Evolutionary conservation across 2,113 vertebrate genomes (phyloP), one percentile per base, ranked within the genome.

Genomic region (Callipepla squamata): DNA sequence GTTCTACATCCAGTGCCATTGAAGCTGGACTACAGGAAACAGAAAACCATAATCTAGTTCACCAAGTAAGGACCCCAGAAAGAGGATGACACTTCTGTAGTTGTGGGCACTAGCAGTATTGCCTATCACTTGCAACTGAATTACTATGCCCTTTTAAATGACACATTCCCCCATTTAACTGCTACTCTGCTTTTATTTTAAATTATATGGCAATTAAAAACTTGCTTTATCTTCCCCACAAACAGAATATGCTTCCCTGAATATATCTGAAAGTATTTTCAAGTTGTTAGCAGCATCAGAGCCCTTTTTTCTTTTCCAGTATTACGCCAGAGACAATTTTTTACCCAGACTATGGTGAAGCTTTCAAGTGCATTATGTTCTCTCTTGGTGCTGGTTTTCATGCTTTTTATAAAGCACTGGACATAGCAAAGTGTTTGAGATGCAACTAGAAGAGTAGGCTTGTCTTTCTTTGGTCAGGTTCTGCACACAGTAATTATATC

Each of bases 401-500:
- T 75, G 89, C 38, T 95, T 76, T 78, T 77, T 91, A 82, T 80
- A 85, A 73, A 78, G 53, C 80, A 69, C 3, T 89, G 88, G 77
- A 86, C 48, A 80, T 28, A 85, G 6, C 38, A 66, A 55, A 18
- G 47, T 14, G 55, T 79, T 58, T 81, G 67, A 81, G 50, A 77
- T 42, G 40, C 68, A 91, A 81, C 91, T 47, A 80, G n/a, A 1
- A 86, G 63, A 79, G 44, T 45, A 87, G 23, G 30, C 19, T 72
- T 74, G 36, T 42, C 63, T 79, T 11, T 75, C 48, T 26, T 88
- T 78, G 82, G 72, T 55, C 78, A 62, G 75, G 79, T 89, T 50
- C 62, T 80, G 44, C 45, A 80, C 67, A 36, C 51, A 77, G 36
- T 91, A 94, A 93, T 92, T 78, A 94, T 78, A 90, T 68, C 53